phyloP scores from a whole-genome alignment of 2,113 vertebrate species.

The Phylloscopus trochilus region DNA sequence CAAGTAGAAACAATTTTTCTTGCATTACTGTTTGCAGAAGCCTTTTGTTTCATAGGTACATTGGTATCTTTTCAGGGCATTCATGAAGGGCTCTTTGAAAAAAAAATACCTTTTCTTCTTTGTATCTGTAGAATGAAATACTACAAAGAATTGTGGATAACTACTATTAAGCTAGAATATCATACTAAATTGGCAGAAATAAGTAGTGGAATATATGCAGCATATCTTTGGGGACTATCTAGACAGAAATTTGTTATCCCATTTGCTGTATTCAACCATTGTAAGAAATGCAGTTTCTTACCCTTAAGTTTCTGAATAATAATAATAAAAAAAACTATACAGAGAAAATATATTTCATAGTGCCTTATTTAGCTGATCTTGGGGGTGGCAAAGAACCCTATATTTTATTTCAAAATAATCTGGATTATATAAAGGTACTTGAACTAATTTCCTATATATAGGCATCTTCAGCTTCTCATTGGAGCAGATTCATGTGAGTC shows the following conservation, averaged over 20 bases:
- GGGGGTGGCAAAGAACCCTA: not conserved
- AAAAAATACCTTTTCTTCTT: not conserved
- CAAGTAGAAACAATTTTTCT: not conserved
- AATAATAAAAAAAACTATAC: not conserved
- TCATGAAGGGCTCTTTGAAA: not conserved
- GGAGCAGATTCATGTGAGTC: not conserved
- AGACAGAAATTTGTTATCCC: not conserved
- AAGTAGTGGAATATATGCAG: not conserved
- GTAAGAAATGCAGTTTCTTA: not conserved
- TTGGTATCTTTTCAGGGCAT: not conserved
- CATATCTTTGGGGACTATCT: not conserved
- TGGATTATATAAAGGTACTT: not conserved
- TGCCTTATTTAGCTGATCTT: not conserved
- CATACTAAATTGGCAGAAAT: not conserved
- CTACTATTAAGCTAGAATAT: not conserved
- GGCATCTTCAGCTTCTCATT: not conserved
- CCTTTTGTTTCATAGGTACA: constrained; percentile 16
- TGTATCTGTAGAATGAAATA: not conserved
- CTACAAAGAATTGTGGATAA: not conserved
- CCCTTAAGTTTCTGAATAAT: not conserved
- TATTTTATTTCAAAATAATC: constrained; percentile 8
- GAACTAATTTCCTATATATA: not conserved
- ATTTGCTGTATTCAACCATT: not conserved
- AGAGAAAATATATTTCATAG: not conserved
- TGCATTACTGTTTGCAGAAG: not conserved